Evolutionary conservation across 1,140 invertebrate species (phyloP), one percentile per base, ranked within the genome.

Genomic region (Euschistus heros): DNA sequence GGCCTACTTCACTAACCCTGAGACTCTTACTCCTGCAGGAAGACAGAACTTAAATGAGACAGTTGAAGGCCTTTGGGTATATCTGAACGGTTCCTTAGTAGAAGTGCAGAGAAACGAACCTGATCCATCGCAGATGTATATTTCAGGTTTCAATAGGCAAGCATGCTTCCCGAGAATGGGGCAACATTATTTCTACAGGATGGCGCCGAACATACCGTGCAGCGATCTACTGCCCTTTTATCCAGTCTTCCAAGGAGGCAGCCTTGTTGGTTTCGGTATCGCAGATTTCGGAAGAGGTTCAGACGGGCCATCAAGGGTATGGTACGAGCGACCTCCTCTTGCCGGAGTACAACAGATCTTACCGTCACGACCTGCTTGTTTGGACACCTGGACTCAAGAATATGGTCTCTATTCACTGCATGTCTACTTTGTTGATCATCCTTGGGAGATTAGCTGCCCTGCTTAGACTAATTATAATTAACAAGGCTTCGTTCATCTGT

Each of bases 391-490:
- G 71, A 70, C 69, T 8, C 68, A 69, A 1, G 71, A 71, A 0
- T 75, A 75, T 60, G 75, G 74, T 0, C 66, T 75, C 0, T 69
- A 77, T 37, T 74, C 75, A 6, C 69, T 79, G 10, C 78, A 79
- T 64, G 74, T 79, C 63, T 79, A 78, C 69, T 78, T 75, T 68
- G 72, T 78, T 30, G 74, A 77, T 26, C 69, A 75, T 10, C 78
- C 78, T 2, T 78, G 76, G 76, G 17, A 54, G 7, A 64, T 67
- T 15, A 44, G 20, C 30, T 67, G 65, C 15, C 54, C 54, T 7
- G 54, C 54, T 24, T 57, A 57, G 33, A 13, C 33, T 10, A 4
- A 10, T 37, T 37, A 10, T 37, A 10, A 4, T 30, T 4, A 30
- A 30, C 2, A 30, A n/a, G n/a, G n/a, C n/a, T n/a, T n/a, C n/a